Percentiles rank a stretch among this genome's conserved stretches.
phyloP scores from a whole-genome alignment of 2,113 vertebrate genomes.

The Pristiophorus japonicus region DNA sequence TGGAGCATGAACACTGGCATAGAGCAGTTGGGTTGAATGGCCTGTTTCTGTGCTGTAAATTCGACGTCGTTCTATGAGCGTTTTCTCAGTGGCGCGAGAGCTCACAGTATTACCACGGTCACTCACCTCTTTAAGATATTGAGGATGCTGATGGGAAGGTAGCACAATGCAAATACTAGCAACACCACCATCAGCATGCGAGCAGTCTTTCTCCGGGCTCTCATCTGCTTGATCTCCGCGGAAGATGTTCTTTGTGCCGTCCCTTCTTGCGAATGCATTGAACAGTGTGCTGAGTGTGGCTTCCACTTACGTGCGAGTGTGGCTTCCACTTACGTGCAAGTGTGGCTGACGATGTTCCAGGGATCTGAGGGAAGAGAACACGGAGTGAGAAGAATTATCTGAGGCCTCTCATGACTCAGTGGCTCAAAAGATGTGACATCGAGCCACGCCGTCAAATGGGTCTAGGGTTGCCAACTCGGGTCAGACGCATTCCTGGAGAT shows the following conservation, averaged over 20 bases:
- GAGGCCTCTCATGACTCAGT: background rate
- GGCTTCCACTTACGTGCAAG: conserved; percentile 48
- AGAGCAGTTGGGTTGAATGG: too few relatives aligned
- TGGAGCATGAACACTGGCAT: too few relatives aligned
- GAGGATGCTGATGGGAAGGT: conserved; percentile 52
- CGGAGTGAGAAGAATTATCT: background rate
- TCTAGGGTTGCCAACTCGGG: background rate
- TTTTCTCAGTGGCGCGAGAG: background rate
- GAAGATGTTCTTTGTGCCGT: conserved; percentile 40
- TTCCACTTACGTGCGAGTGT: conserved; percentile 50
- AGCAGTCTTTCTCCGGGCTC: conserved; percentile 48
- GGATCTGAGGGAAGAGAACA: conserved; percentile 43
- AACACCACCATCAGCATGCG: conserved; percentile 52
- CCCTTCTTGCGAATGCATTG: background rate
- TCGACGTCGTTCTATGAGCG: too few relatives aligned
- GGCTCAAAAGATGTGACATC: background rate
- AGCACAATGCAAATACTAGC: conserved; percentile 50
- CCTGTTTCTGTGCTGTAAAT: too few relatives aligned
- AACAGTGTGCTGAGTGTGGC: conserved; percentile 41
- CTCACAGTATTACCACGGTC: background rate
- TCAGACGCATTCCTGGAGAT: background rate
- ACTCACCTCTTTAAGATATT: conserved; percentile 52
- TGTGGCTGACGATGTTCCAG: conserved; percentile 43
- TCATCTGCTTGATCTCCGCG: conserved; percentile 50
- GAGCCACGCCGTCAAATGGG: background rate